Evolutionary conservation across 2,888 invertebrate species (phyloP).

Genomic region (Sminthurides aquaticus): DNA sequence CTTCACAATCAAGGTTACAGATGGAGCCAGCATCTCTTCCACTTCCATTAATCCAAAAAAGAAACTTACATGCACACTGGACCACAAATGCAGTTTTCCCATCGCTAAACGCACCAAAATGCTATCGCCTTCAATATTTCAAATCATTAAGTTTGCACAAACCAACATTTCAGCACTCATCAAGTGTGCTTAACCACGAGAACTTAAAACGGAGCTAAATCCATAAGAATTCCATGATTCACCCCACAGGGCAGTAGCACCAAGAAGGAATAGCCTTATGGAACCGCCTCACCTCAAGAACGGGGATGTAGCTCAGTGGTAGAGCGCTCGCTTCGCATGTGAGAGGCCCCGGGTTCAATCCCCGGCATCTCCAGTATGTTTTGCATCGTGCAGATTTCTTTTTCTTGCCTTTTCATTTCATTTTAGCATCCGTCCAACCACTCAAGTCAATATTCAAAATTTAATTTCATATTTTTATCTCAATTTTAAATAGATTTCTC

Average conservation of each 20-base stretch:
- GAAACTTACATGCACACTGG: too few species aligned
- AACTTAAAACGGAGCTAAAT: too few species aligned
- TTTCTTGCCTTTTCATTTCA: background rate
- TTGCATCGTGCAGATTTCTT: conserved; percentile 11
- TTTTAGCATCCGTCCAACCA: background rate
- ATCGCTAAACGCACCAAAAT: too few species aligned
- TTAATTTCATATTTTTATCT: background rate
- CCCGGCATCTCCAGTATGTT: conserved; percentile 31
- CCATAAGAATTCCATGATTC: background rate
- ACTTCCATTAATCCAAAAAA: too few species aligned
- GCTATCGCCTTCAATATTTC: too few species aligned
- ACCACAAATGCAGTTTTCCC: too few species aligned
- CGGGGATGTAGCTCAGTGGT: conserved; percentile 38
- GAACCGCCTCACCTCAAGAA: background rate
- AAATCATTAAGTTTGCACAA: too few species aligned
- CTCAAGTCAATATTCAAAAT: background rate
- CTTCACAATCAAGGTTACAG: too few species aligned
- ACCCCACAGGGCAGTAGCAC: background rate
- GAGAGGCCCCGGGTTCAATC: conserved; percentile 35
- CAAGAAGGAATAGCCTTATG: background rate
- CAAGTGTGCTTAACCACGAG: background rate
- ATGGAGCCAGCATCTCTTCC: too few species aligned
- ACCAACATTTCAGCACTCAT: too few species aligned
- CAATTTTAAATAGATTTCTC: background rate
- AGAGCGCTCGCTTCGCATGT: conserved; percentile 39